A percentile compares a stretch with the other conserved stretches of the same genome.
These are phyloP conservation scores for Scrobipalpa atriplicella DNA, from an alignment of 2,888 invertebrate species.

Conservation along the genomic window DNA sequence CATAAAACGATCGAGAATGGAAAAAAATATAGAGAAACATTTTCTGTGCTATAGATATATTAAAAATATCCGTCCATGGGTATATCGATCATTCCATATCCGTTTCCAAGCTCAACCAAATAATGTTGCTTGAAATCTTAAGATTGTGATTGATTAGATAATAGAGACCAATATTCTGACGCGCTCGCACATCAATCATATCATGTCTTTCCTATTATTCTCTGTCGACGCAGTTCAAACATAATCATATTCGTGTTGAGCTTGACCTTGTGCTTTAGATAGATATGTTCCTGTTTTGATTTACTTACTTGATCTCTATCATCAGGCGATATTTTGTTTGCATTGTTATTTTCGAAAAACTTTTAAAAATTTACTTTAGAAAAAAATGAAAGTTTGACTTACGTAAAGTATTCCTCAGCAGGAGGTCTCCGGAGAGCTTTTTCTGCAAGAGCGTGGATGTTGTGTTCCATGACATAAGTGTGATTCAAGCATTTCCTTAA, in stretches of 20 bases:
- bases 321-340: too few species aligned
- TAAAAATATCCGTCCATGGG: neutral
- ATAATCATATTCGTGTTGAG: neutral
- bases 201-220: neutral
- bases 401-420: constrained; percentile 90
- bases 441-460: constrained; percentile 81
- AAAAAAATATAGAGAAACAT: too few species aligned
- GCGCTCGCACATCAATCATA: neutral
- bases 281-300: neutral
- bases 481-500: constrained; percentile 84
- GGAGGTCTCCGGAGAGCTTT: constrained; percentile 84
- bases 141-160: constrained; percentile 5
- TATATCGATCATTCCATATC: neutral
- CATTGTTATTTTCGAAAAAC: neutral
- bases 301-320: neutral
- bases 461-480: constrained; percentile 77
- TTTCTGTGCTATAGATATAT: too few species aligned
- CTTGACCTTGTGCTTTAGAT: too few species aligned
- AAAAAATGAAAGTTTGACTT: constrained; percentile 45
- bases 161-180: neutral
- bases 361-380: neutral
- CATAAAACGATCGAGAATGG: too few species aligned
- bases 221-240: neutral
- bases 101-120: neutral
- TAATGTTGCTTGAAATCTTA: neutral